phyloP scores from a whole-genome alignment of 1,140 invertebrate genomes.

The Drosophila arawakana region DNA sequence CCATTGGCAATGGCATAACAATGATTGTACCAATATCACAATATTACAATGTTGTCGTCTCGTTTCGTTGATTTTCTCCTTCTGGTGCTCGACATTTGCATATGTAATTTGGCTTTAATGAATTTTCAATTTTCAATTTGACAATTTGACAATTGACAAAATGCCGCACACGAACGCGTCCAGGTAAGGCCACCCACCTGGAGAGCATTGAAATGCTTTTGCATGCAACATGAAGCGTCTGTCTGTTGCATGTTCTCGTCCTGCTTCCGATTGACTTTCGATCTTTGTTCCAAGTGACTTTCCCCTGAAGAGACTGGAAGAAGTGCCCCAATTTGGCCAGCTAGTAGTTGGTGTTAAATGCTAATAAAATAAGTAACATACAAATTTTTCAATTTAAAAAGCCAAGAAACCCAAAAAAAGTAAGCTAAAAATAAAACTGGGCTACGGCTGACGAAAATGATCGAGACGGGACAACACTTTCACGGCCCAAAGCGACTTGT shows the following conservation, averaged over 20 bases:
- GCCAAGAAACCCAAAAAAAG: not conserved
- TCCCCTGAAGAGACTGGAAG: constrained; percentile 22
- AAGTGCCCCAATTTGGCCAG: constrained; percentile 6
- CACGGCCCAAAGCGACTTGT: constrained; percentile 80
- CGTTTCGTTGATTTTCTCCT: constrained; percentile 34
- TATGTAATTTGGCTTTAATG: constrained; percentile 84
- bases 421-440: constrained; percentile 49
- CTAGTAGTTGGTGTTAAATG: constrained; percentile 69
- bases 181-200: constrained; percentile 60
- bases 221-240: constrained; percentile 40
- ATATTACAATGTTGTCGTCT: constrained; percentile 32
- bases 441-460: constrained; percentile 44
- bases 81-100: constrained; percentile 58
- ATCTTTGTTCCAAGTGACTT: constrained; percentile 48
- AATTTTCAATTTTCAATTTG: constrained; percentile 83
- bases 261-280: constrained; percentile 48
- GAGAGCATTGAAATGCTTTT: constrained; percentile 7
- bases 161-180: constrained; percentile 67
- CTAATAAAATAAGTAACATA: constrained; percentile 84
- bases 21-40: constrained; percentile 11
- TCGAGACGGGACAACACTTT: constrained; percentile 71
- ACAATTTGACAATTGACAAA: constrained; percentile 78
- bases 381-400: constrained; percentile 78
- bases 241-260: constrained; percentile 42
- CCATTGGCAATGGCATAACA: constrained; percentile 23